Evolutionary conservation across 2,888 invertebrate genomes (phyloP), one percentile per base, ranked within the genome.

Genomic region (Agapostemon virescens): DNA sequence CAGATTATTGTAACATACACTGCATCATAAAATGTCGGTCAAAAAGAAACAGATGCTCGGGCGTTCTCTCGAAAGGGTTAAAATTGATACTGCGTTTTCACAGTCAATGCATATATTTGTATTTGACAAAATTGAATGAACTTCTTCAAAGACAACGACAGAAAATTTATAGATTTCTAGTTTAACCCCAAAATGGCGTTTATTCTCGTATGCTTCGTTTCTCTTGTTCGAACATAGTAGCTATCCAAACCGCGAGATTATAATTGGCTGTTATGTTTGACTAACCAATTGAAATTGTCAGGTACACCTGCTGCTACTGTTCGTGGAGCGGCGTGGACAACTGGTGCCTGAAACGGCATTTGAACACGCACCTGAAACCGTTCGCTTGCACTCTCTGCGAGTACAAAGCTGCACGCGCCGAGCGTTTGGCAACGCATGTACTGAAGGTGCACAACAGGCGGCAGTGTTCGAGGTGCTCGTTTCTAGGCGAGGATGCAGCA

Each of bases 241-340:
- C 2, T 49, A n/a, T n/a, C 9, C 9, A 9, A 9, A n/a, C 9
- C n/a, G 2, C 9, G 49, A n/a, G n/a, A 49, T 2, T 49, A 49
- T 9, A 2, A 7, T 7, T n/a, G 45, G 20, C 52, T 23, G 23
- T 26, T 42, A 11, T 30, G n/a, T 26, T 17, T 5, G 26, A 33
- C 15, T 63, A 26, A 69, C 9, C 13, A 11, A 17, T 55, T 6
- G 17, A 13, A 20, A 45, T 17, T 70, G 80, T 33, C 73, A 92
- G 96, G 87, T 97, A 96, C 93, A 95, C 96, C 86, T 98, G 98
- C 93, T 96, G 97, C 92, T 98, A 97, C 92, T 98, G 98, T 93
- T 95, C 97, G 33, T 98, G 98, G 98, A 96, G 97, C 55, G 98
- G 98, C 33, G 97, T 97, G 76, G 98, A 98, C 93, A 98, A 98